phyloP scores from a whole-genome alignment of 2,888 invertebrate species.

The Drosophila fulvimacula region DNA sequence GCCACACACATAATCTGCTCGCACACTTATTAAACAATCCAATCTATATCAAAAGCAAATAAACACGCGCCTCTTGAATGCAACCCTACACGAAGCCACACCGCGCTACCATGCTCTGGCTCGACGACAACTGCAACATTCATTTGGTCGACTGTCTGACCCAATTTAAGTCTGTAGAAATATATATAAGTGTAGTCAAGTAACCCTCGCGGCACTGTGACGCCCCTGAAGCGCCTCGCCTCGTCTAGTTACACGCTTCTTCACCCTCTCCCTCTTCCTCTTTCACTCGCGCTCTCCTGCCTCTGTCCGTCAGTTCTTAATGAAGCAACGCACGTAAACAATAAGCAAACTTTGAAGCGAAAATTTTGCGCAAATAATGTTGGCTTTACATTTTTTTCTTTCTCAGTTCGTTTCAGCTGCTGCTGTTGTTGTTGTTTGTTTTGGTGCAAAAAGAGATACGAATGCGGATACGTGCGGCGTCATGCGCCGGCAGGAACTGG shows the following conservation, averaged over 20 bases:
- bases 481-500: slow-evolving; percentile 70
- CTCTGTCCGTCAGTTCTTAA: slow-evolving; percentile 59
- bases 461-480: slow-evolving; percentile 76
- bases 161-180: slow-evolving; percentile 62
- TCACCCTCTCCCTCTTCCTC: not conserved
- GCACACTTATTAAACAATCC: slow-evolving; percentile 66
- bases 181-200: slow-evolving; percentile 62
- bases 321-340: slow-evolving; percentile 78
- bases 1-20: slow-evolving; percentile 54
- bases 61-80: slow-evolving; percentile 70
- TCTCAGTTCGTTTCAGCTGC: slow-evolving; percentile 5
- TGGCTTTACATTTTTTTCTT: slow-evolving; percentile 54
- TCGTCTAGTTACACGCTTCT: slow-evolving; percentile 9
- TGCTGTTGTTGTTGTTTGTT: slow-evolving; percentile 31
- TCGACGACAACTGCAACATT: slow-evolving; percentile 61
- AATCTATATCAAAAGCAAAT: slow-evolving; percentile 77
- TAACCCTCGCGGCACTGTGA: slow-evolving; percentile 58
- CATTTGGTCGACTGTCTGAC: slow-evolving; percentile 65
- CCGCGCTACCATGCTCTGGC: not conserved
- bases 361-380: slow-evolving; percentile 78
- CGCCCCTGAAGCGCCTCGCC: slow-evolving; percentile 20
- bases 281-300: not conserved
- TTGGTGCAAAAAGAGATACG: slow-evolving; percentile 32
- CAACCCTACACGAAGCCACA: slow-evolving; percentile 29
- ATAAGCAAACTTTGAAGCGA: slow-evolving; percentile 78